Conservation (phyloP, 2,797 vertebrate species). For the Crocodylus rhombifer region DNA sequence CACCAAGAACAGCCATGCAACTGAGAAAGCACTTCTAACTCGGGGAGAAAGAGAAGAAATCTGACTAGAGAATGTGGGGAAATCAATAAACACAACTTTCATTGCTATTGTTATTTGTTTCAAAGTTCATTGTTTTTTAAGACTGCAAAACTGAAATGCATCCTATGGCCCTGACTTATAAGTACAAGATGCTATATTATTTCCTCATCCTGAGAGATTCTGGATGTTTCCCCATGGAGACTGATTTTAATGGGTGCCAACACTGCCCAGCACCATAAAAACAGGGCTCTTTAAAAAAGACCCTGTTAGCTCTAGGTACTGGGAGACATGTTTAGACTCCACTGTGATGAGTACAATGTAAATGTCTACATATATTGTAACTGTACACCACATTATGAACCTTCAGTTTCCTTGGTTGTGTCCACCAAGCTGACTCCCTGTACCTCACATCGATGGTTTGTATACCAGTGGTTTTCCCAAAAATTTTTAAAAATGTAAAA, state of each 20-base stretch:
- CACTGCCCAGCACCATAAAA: neutral
- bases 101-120: neutral
- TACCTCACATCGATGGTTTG: neutral
- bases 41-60: neutral
- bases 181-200: constrained; percentile 10
- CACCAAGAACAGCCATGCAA: neutral
- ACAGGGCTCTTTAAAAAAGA: neutral
- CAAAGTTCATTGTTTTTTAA: constrained; percentile 32
- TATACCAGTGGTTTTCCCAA: neutral
- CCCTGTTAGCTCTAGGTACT: neutral
- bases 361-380: neutral
- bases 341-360: neutral
- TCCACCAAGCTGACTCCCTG: neutral
- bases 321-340: neutral
- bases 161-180: neutral
- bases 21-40: constrained; percentile 8
- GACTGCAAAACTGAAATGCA: constrained; percentile 4
- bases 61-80: neutral
- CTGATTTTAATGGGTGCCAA: neutral
- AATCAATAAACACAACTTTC: neutral
- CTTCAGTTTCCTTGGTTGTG: neutral
- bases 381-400: neutral
- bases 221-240: neutral
- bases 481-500: neutral
- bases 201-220: neutral